phyloP scores from a whole-genome alignment of 2,113 vertebrate genomes.

The Colaptes auratus region DNA sequence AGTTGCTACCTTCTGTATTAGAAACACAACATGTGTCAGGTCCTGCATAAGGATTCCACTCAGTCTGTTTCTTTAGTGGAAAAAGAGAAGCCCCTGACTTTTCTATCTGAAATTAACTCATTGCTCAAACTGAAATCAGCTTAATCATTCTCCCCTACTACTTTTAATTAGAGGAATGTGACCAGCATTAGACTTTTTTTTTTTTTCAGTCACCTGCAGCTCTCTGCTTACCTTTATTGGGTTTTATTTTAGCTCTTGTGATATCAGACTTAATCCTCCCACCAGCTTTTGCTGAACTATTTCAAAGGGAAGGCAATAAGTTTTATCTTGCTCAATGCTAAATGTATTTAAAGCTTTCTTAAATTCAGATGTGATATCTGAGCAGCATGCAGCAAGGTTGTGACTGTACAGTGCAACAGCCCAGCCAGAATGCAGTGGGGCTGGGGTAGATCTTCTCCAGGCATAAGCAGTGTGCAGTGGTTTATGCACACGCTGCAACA shows the following conservation, averaged over 20 bases:
- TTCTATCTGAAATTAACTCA: background rate
- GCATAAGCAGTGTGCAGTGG: fast-evolving
- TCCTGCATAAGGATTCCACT: background rate
- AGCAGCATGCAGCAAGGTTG: background rate
- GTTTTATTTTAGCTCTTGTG: background rate
- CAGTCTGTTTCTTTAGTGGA: background rate
- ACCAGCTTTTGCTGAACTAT: background rate
- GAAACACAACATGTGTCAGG: background rate
- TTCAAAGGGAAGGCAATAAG: background rate
- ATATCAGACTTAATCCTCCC: background rate
- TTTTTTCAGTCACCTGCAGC: background rate
- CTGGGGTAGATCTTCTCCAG: background rate
- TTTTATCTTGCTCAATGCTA: background rate
- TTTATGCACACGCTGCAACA: background rate
- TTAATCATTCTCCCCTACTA: background rate
- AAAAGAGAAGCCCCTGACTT: background rate
- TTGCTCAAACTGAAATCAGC: background rate
- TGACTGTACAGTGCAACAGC: background rate
- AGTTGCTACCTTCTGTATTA: background rate
- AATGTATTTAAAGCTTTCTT: background rate
- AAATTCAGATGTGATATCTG: background rate
- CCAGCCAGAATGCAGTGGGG: background rate
- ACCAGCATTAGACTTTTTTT: background rate
- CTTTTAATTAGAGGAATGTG: background rate
- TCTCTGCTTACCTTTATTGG: background rate